Evolutionary conservation across 2,888 invertebrate genomes (phyloP).

Genomic region (Petrolisthes manimaculis): DNA sequence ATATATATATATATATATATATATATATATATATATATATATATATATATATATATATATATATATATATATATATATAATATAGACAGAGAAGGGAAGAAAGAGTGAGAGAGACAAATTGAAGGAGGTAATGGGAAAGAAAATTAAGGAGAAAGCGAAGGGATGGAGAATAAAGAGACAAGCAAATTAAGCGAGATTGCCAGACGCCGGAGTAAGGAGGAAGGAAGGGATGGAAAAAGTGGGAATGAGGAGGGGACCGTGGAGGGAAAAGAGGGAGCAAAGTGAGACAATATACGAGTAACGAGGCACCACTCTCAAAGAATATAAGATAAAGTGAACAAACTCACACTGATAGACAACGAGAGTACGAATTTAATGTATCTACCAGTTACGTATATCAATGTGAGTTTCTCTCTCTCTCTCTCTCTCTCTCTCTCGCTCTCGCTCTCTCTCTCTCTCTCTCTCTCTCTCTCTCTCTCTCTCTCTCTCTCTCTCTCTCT

Average conservation of each 20-base stretch:
- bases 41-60: no score
- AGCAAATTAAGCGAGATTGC: no score
- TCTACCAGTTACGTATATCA: background rate
- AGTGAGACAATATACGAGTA: background rate
- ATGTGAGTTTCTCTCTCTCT: conserved; percentile 1
- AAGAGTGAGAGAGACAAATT: background rate
- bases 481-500: no score
- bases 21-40: background rate
- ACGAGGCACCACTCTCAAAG: background rate
- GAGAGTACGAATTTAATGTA: background rate
- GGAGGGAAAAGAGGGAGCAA: background rate
- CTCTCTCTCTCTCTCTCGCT: background rate
- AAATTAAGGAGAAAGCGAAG: no score
- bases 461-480: no score
- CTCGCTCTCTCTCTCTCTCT: background rate
- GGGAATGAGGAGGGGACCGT: background rate
- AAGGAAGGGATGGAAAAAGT: background rate
- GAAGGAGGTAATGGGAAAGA: no score
- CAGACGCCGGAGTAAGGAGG: no score
- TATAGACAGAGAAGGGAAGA: no score
- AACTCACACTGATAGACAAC: background rate
- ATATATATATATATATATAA: no score
- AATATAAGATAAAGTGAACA: background rate
- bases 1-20: background rate
- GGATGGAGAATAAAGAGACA: no score